Conservation (phyloP, 2,888 invertebrate genomes). For the Pseudococcus viburni region DNA sequence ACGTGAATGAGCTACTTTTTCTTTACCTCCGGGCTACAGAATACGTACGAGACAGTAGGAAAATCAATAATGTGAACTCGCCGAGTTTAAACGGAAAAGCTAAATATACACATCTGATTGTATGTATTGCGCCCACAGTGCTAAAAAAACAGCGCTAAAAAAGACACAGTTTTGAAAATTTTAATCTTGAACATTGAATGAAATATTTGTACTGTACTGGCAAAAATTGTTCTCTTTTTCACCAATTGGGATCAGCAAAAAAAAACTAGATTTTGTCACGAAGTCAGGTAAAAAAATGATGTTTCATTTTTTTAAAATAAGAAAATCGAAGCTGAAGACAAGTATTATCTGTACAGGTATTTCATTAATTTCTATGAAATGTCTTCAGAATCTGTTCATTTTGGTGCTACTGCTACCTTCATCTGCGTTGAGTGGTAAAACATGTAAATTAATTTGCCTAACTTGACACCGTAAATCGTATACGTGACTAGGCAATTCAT, state of each 20-base stretch:
- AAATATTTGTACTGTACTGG: not conserved
- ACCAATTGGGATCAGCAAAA: no score
- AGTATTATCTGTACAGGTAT: no score
- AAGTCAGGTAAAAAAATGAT: not conserved
- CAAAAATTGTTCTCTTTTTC: not conserved
- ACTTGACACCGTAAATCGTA: not conserved
- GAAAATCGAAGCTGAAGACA: not conserved
- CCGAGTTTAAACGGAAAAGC: conserved; percentile 21
- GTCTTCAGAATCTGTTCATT: not conserved
- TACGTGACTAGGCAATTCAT: not conserved
- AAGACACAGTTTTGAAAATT: not conserved
- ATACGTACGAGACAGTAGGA: not conserved
- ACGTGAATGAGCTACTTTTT: not conserved
- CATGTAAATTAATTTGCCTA: conserved; percentile 29
- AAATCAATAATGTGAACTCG: conserved; percentile 51
- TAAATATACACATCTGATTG: conserved; percentile 30
- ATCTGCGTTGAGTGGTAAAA: not conserved
- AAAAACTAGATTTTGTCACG: not conserved
- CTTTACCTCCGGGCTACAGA: conserved; percentile 1
- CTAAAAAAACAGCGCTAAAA: not conserved
- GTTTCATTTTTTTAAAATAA: not conserved
- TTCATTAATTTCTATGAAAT: not conserved
- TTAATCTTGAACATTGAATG: not conserved
- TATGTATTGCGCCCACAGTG: conserved; percentile 11
- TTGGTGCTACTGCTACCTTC: not conserved